phyloP scores from a whole-genome alignment of 1,140 invertebrate genomes.

The Halyomorpha halys region DNA sequence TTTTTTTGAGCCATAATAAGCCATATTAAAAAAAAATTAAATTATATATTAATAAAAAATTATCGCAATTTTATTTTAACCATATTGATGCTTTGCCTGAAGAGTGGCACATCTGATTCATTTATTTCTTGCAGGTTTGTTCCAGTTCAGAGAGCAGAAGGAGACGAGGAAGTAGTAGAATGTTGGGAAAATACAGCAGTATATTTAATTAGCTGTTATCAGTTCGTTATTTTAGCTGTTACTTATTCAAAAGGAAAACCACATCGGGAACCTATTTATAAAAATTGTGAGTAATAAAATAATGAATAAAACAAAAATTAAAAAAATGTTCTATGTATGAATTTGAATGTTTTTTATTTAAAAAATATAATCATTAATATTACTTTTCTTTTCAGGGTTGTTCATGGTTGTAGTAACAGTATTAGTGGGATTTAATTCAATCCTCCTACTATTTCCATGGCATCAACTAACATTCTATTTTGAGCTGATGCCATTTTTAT shows the following conservation, averaged over 20 bases:
- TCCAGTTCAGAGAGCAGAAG: slow-evolving; percentile 28
- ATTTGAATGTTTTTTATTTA: no score
- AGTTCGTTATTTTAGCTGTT: slow-evolving; percentile 81
- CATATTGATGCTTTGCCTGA: no score
- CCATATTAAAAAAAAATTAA: no score
- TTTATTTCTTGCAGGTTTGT: slow-evolving; percentile 30
- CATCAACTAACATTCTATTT: slow-evolving; percentile 33
- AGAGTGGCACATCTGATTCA: no score
- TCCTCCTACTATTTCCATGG: slow-evolving; percentile 34
- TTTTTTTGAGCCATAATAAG: no score
- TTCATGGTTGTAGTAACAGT: slow-evolving; percentile 31
- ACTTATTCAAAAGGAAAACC: slow-evolving; percentile 78
- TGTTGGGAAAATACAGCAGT: slow-evolving; percentile 68
- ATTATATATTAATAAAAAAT: no score
- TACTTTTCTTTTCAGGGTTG: slow-evolving; percentile 19
- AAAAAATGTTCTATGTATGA: no score
- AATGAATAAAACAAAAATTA: no score
- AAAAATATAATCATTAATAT: background rate
- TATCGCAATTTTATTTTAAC: no score
- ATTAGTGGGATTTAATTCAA: slow-evolving; percentile 33
- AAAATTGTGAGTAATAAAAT: slow-evolving; percentile 39
- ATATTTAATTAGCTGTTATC: slow-evolving; percentile 74
- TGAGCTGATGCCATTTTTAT: slow-evolving; percentile 32
- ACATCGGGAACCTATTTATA: slow-evolving; percentile 57
- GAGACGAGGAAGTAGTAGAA: slow-evolving; percentile 46